These are phyloP conservation scores for Pantherophis guttatus DNA, from an alignment of 2,113 vertebrate species.

Conservation along the genomic window DNA sequence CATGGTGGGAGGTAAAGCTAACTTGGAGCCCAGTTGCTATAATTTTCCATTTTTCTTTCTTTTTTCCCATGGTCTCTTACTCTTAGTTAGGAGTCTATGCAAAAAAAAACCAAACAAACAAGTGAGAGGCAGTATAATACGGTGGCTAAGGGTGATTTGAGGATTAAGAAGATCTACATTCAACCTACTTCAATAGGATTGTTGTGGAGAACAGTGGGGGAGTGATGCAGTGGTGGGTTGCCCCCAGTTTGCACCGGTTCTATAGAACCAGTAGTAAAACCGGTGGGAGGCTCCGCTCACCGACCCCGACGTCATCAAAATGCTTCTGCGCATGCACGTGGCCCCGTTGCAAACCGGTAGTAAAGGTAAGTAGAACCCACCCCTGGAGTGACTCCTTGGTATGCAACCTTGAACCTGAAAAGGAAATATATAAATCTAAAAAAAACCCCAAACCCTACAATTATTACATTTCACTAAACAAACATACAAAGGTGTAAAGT, in stretches of 20 bases:
- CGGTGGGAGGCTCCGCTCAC: no score
- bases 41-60: background rate
- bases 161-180: background rate
- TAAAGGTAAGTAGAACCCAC: no score
- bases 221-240: no score
- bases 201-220: background rate
- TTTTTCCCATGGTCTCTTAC: background rate
- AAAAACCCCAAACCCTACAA: background rate
- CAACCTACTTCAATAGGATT: background rate
- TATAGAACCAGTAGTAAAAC: no score
- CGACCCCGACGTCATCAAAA: no score
- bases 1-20: background rate
- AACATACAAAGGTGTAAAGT: background rate
- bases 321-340: no score
- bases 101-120: no score
- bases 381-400: background rate
- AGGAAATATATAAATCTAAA: background rate
- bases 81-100: background rate
- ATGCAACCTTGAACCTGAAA: background rate
- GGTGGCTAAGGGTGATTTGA: background rate
- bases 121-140: background rate
- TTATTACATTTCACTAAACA: background rate
- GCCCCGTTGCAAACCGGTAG: no score
- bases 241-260: no score
- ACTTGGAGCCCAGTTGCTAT: background rate